Evolutionary conservation across 2,113 vertebrate species (phyloP), one percentile per base, ranked within the genome.

Genomic region (Bubo blakistoni): DNA sequence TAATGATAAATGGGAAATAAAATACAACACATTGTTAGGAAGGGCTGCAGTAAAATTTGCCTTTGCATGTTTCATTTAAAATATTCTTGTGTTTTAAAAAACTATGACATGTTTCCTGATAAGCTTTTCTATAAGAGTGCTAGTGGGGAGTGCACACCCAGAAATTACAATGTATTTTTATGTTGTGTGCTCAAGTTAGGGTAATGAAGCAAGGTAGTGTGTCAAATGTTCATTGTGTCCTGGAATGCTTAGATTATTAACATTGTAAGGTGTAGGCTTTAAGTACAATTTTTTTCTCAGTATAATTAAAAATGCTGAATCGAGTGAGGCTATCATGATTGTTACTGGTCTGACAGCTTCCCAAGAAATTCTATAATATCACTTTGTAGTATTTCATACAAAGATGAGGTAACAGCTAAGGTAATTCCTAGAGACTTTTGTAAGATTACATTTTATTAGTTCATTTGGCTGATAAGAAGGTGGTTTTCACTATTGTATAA

Each of bases 301-400:
- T 89, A 18, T 54, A 81, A 9, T 73, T 93, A 16, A 81, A 92
- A 92, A 69, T 49, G 7, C n/a, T 55, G 46, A 54, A 46, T 79
- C 1, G 7, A 76, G 36, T 26, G 22, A 85, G 26, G 11, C 57
- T 76, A 2, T 81, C 16, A 0, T 17, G 14, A 32, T 74, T 66
- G 22, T 70, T 95, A n/a, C 38, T 90, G 17, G 4, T 92, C 71
- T 87, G 74, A 94, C 74, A 73, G 59, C 46, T 96, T 95, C 94
- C 58, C 52, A 76, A 78, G n/a, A 81, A 71, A 47, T 90, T 88
- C 38, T 88, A 0, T 72, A 73, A 42, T 66, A 78, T 4, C 24
- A 29, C 8, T 72, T 83, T 1, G 3, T 71, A 74, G 30, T 79
- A 30, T 88, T 79, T 93, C n/a, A 30, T 86, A 38, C 42, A 62